Percentiles rank a stretch among this genome's conserved stretches.
Conservation (phyloP, 2,888 invertebrate species). For the Diachrysia chrysitis region DNA sequence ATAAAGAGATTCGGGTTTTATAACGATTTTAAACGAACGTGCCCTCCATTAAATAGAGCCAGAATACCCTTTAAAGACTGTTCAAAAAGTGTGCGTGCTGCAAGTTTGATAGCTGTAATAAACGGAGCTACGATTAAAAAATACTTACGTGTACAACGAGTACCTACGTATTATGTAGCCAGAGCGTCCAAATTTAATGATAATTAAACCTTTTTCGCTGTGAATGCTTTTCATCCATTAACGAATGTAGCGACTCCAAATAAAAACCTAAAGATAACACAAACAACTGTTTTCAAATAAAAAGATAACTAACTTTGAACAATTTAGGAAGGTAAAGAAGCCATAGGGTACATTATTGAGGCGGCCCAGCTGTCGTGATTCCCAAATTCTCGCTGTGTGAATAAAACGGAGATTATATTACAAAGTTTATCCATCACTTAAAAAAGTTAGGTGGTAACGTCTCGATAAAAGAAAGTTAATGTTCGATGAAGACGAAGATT, state of each 20-base stretch:
- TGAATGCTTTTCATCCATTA: constrained; percentile 31
- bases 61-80: constrained; percentile 16
- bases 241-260: constrained; percentile 21
- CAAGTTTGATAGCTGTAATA: constrained; percentile 50
- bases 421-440: constrained; percentile 62
- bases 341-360: constrained; percentile 29
- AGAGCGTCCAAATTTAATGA: constrained; percentile 41
- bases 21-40: constrained; percentile 50
- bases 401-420: constrained; percentile 59
- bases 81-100: constrained; percentile 42
- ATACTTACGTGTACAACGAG: constrained; percentile 34
- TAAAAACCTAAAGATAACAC: constrained; percentile 6
- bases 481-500: constrained; percentile 48
- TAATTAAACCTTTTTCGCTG: constrained; percentile 26
- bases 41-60: constrained; percentile 31
- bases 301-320: constrained; percentile 27
- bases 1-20: constrained; percentile 51
- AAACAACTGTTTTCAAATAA: constrained; percentile 23
- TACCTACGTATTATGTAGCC: constrained; percentile 7
- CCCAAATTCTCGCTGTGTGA: constrained; percentile 51
- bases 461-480: constrained; percentile 58
- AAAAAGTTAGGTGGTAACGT: constrained; percentile 54
- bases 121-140: constrained; percentile 48
- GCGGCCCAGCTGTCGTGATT: constrained; percentile 48
- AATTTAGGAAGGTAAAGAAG: constrained; percentile 36